Conservation (phyloP, 2,113 vertebrate species). For the Lontra canadensis region DNA sequence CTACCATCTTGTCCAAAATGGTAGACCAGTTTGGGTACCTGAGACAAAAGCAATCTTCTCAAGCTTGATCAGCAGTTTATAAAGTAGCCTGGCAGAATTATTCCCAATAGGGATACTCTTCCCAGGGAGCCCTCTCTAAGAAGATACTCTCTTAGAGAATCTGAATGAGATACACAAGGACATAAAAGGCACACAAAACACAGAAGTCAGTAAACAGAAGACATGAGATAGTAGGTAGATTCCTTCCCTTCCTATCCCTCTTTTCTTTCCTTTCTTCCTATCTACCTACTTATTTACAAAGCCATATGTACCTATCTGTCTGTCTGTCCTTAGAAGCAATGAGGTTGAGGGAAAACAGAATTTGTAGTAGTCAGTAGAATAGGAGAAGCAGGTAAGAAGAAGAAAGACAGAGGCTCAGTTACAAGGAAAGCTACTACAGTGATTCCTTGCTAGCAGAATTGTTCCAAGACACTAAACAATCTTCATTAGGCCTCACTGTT, state of each 20-base stretch:
- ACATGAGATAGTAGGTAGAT: not conserved
- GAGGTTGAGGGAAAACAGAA: not conserved
- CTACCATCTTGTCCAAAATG: not conserved
- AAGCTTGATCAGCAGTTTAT: not conserved
- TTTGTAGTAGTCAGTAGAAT: not conserved
- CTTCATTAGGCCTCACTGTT: not conserved
- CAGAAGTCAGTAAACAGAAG: not conserved
- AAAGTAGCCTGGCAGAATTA: slow-evolving; percentile 5
- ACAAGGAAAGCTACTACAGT: not conserved
- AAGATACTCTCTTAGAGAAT: not conserved
- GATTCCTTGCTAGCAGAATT: not conserved
- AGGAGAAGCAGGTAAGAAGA: not conserved
- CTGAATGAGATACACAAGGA: not conserved
- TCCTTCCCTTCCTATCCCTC: not conserved
- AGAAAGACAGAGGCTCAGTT: not conserved
- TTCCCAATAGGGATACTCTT: not conserved
- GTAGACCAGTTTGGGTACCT: not conserved
- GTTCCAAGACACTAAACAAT: not conserved
- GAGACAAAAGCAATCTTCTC: not conserved
- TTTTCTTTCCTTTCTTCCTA: not conserved
- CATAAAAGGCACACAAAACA: slow-evolving; percentile 17
- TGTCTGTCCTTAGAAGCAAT: not conserved
- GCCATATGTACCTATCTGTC: not conserved
- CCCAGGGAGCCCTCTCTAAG: not conserved
- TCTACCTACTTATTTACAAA: not conserved